Evolutionary conservation across 2,888 invertebrate species (phyloP).

Genomic region (Beris morrisii): DNA sequence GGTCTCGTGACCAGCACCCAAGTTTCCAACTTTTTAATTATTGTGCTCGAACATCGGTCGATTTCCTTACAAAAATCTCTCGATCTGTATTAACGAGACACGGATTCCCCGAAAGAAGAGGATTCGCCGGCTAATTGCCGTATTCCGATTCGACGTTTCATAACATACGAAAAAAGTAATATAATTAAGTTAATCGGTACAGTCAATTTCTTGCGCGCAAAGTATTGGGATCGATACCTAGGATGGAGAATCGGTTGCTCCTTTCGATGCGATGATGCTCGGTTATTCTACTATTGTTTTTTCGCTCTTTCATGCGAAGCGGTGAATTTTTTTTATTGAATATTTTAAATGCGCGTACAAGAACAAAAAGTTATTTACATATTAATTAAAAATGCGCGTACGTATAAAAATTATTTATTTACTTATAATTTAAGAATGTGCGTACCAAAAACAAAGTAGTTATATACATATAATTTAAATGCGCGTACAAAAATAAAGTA

Average conservation of each 20-base stretch:
- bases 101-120: constrained; percentile 11
- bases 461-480: too few relatives aligned
- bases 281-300: constrained; percentile 39
- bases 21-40: constrained; percentile 6
- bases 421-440: too few relatives aligned
- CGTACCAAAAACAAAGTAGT: too few relatives aligned
- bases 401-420: too few relatives aligned
- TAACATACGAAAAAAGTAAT: too few relatives aligned
- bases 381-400: too few relatives aligned
- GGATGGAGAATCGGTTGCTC: constrained; percentile 36
- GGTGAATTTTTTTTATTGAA: too few relatives aligned
- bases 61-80: constrained; percentile 7
- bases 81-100: not conserved
- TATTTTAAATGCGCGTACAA: too few relatives aligned
- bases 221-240: constrained; percentile 31
- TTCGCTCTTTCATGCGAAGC: constrained; percentile 38
- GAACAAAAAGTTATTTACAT: too few relatives aligned
- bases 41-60: constrained; percentile 19
- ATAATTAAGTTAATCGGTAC: constrained; percentile 2
- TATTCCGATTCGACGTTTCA: too few relatives aligned
- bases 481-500: too few relatives aligned
- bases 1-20: constrained; percentile 19
- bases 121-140: not conserved
- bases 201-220: constrained; percentile 13
- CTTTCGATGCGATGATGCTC: constrained; percentile 37